Evolutionary conservation across 2,797 vertebrate species (phyloP).

Genomic region (Typhlichthys eigenmanni): DNA sequence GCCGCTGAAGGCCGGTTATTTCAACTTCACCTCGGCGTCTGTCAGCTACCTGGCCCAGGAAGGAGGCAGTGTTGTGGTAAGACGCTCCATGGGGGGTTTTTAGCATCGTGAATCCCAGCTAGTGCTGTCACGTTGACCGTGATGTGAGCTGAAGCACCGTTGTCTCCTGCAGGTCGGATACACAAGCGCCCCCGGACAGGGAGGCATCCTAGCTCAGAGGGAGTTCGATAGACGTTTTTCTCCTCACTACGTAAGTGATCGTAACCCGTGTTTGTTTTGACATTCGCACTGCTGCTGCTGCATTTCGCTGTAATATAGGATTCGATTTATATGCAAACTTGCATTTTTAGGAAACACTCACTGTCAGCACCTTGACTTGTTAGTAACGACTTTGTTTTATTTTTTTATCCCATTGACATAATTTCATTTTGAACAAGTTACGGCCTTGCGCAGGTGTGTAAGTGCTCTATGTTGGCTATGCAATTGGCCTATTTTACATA

Average conservation of each 20-base stretch:
- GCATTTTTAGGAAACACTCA: too few relatives aligned
- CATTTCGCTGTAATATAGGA: not conserved
- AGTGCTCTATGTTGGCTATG: too few relatives aligned
- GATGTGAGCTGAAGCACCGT: not conserved
- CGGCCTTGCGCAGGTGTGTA: too few relatives aligned
- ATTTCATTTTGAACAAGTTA: too few relatives aligned
- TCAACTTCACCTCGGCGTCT: constrained; percentile 94
- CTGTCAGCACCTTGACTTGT: too few relatives aligned
- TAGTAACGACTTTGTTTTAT: too few relatives aligned
- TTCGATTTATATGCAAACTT: too few relatives aligned
- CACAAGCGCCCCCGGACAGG: constrained; percentile 93
- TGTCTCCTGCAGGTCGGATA: constrained; percentile 82
- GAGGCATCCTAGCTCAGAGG: constrained; percentile 92
- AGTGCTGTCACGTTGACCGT: not conserved
- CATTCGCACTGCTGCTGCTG: not conserved
- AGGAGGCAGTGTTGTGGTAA: constrained; percentile 90
- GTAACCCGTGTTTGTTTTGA: not conserved
- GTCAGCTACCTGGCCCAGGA: constrained; percentile 94
- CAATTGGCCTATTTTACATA: not conserved
- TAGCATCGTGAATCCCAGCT: not conserved
- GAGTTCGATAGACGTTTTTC: constrained; percentile 96
- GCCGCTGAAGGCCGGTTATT: constrained; percentile 93
- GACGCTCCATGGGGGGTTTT: constrained; percentile 21
- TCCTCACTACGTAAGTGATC: constrained; percentile 88
- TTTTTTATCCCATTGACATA: too few relatives aligned